phyloP scores from a whole-genome alignment of 2,888 invertebrate species.

The Syrphus vitripennis region DNA sequence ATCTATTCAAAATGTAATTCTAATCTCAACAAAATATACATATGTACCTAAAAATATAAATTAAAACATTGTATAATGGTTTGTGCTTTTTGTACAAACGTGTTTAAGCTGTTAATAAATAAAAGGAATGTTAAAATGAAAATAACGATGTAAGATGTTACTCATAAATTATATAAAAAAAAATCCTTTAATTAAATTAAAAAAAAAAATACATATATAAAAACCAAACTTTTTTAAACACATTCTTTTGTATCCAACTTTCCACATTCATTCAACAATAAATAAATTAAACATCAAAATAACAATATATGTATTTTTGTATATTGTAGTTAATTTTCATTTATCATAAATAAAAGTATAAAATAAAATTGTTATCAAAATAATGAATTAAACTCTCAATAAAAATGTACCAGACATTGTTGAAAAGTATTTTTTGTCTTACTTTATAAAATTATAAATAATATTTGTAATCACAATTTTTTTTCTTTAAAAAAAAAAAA shows the following conservation, averaged over 20 bases:
- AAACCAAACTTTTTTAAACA: not conserved
- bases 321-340: conserved; percentile 6
- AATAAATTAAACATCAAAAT: conserved; percentile 12
- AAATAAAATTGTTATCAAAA: conserved; percentile 27
- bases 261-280: conserved; percentile 35
- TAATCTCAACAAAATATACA: conserved; percentile 45
- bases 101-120: conserved; percentile 36
- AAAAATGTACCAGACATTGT: conserved; percentile 52
- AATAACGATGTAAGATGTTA: not conserved
- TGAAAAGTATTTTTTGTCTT: conserved; percentile 23
- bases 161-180: not conserved
- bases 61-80: not conserved
- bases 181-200: not conserved
- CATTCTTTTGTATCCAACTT: conserved; percentile 24
- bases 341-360: conserved; percentile 9
- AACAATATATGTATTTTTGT: not conserved
- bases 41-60: conserved; percentile 1
- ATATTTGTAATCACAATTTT: conserved; percentile 56
- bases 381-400: conserved; percentile 1
- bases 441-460: conserved; percentile 28
- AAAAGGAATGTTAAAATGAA: conserved; percentile 37
- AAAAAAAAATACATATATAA: conserved; percentile 11
- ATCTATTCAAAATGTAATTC: conserved; percentile 38
- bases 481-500: conserved; percentile 7
- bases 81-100: conserved; percentile 70